A percentile compares a stretch with the other conserved stretches of the same genome.
Evolutionary conservation across 2,797 vertebrate genomes (phyloP).

Genomic region (Chiroxiphia lanceolata): DNA sequence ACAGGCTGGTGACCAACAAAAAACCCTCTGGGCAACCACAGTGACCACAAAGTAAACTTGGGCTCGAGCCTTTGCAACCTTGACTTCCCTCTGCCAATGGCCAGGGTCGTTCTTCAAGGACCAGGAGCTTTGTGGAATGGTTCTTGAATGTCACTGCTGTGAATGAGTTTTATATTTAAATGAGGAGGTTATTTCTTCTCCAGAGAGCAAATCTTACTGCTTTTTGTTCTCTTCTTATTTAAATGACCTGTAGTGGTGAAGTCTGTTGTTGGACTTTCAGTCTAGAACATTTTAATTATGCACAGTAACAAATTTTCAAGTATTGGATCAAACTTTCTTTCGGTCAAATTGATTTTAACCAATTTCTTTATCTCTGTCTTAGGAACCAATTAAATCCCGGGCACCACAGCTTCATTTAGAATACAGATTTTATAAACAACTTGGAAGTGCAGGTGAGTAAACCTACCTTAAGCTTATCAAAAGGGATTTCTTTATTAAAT

Average conservation of each 20-base stretch:
- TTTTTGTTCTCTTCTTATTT: not conserved
- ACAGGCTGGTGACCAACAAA: not conserved
- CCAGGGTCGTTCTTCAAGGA: not conserved
- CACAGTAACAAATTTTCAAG: not conserved
- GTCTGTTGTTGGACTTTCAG: not conserved
- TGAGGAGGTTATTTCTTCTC: not conserved
- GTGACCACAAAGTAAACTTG: not conserved
- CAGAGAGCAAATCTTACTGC: not conserved
- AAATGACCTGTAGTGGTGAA: not conserved
- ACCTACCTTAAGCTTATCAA: not conserved
- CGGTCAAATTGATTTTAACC: not conserved
- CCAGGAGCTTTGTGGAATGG: not conserved
- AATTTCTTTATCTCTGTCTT: conserved; percentile 32
- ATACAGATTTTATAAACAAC: conserved; percentile 98
- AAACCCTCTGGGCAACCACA: not conserved
- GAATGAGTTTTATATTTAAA: not conserved
- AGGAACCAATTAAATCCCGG: conserved; percentile 99
- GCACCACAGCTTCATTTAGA: conserved; percentile 98
- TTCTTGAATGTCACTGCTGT: not conserved
- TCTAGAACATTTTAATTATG: not conserved
- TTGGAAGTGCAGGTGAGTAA: conserved; percentile 91
- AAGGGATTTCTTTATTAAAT: not conserved
- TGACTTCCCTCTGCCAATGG: not conserved
- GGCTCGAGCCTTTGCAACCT: not conserved
- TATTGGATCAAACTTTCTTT: not conserved